Evolutionary conservation across 2,113 vertebrate genomes (phyloP).

Genomic region (Guaruba guarouba): DNA sequence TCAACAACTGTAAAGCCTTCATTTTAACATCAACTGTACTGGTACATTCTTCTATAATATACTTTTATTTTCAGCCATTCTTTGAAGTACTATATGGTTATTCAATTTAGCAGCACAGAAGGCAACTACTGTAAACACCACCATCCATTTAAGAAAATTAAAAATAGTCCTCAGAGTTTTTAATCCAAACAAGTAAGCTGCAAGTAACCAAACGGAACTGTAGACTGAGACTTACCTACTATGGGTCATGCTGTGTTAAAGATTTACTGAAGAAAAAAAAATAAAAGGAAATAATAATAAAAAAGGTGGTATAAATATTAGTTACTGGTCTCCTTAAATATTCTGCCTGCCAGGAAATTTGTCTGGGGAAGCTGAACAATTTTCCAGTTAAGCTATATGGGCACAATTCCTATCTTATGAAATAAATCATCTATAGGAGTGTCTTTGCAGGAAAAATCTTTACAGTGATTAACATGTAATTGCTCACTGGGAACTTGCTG

Average conservation of each 20-base stretch:
- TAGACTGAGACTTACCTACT: background rate
- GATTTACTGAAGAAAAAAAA: background rate
- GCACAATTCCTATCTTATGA: conserved; percentile 15
- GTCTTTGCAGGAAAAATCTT: conserved; percentile 39
- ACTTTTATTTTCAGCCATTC: conserved; percentile 23
- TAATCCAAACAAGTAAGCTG: background rate
- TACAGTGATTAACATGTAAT: conserved; percentile 54
- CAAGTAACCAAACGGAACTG: conserved; percentile 11
- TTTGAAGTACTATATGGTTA: background rate
- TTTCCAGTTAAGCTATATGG: background rate
- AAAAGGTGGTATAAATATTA: background rate
- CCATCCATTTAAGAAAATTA: conserved; percentile 19
- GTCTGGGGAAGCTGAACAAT: background rate
- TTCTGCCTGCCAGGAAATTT: conserved; percentile 29
- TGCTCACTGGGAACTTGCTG: conserved; percentile 26
- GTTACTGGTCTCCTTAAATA: background rate
- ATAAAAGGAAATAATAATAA: background rate
- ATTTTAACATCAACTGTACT: background rate
- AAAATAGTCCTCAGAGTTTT: conserved; percentile 26
- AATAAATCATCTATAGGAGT: conserved; percentile 23
- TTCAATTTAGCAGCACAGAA: conserved; percentile 2
- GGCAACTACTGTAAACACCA: conserved; percentile 43
- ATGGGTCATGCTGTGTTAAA: background rate
- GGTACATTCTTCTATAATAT: background rate
- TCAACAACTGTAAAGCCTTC: background rate